Evolutionary conservation across 2,113 vertebrate species (phyloP), one percentile per base, ranked within the genome.

Genomic region (Xiphophorus maculatus): DNA sequence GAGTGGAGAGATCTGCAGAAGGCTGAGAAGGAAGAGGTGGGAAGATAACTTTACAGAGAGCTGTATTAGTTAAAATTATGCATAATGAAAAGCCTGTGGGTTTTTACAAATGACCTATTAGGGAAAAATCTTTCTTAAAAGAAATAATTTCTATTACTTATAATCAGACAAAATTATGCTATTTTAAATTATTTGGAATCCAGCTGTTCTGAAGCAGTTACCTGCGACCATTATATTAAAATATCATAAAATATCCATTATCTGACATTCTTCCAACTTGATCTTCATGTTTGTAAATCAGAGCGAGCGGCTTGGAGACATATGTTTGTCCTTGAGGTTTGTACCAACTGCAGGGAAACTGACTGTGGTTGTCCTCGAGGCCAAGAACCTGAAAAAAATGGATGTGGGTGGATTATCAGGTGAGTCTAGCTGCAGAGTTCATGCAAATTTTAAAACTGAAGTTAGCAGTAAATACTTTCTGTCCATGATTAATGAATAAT

Each of bases 11-110:
- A 98, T 84, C 96, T 99, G 84, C 96, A 97, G 93, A 98, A 97
- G 82, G 97, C 97, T 28, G 97, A 99, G 92, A 98, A 99, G 84
- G 98, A 99, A 92, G 97, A 99, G 96, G 98, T 99, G 93, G 88
- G 94, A 30, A 11, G 28, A 65, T 65, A 65, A 64, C 3, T 3
- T 9, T 33, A 63, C 67, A 84, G 22, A 68, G 10, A 27, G 19
- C 40, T 22, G 19, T 25, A 64, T 12, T 13, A 67, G 58, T 2
- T 44, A 69, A 78, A 54, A 25, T 19, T 17, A 29, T 32, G 12
- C 13, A 32, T 30, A 8, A 30, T 63, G 4, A 29, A 29, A 29
- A 15, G 14, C 28, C 15, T 63, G 14, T 1, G 14, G 28, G 5
- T 63, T 63, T 63, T 63, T 63, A 28, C 32, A 63, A 30, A n/a